Percentiles rank a stretch among this genome's conserved stretches.
Conservation (phyloP, 2,888 invertebrate species). For the Drosophila kambysellisi region DNA sequence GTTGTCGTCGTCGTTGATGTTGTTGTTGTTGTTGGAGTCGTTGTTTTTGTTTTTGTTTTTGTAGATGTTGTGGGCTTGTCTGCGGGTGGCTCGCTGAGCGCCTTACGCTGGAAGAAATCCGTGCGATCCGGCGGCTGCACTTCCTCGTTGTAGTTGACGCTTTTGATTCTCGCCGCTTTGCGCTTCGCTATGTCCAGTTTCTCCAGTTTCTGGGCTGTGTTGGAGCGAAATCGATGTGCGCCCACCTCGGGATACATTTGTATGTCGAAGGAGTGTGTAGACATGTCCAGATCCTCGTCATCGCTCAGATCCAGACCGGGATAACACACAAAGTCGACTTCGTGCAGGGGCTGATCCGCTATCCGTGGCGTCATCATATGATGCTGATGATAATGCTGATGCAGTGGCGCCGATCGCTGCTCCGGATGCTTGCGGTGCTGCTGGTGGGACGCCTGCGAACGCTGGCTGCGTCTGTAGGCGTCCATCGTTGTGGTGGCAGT, state of each 20-base stretch:
- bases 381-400: constrained; percentile 27
- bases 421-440: constrained; percentile 43
- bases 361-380: constrained; percentile 47
- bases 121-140: constrained; percentile 70
- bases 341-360: constrained; percentile 76
- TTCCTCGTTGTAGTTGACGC: constrained; percentile 82
- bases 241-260: constrained; percentile 89
- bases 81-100: constrained; percentile 25
- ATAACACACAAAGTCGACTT: constrained; percentile 88
- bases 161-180: constrained; percentile 90
- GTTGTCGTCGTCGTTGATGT: not conserved
- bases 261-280: constrained; percentile 92
- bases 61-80: constrained; percentile 31
- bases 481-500: constrained; percentile 62
- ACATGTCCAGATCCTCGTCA: constrained; percentile 89
- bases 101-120: constrained; percentile 79
- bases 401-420: constrained; percentile 21
- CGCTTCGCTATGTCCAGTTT: constrained; percentile 94
- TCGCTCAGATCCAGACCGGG: constrained; percentile 92
- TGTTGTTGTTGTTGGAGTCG: not conserved
- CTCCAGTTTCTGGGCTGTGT: constrained; percentile 95
- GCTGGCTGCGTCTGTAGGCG: constrained; percentile 47
- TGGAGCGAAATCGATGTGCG: constrained; percentile 90
- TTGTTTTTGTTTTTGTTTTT: not conserved
- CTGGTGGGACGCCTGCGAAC: constrained; percentile 13